Percentiles rank a stretch among this genome's conserved stretches.
Conservation (phyloP, 2,113 vertebrate species). For the Myotis lucifugus region DNA sequence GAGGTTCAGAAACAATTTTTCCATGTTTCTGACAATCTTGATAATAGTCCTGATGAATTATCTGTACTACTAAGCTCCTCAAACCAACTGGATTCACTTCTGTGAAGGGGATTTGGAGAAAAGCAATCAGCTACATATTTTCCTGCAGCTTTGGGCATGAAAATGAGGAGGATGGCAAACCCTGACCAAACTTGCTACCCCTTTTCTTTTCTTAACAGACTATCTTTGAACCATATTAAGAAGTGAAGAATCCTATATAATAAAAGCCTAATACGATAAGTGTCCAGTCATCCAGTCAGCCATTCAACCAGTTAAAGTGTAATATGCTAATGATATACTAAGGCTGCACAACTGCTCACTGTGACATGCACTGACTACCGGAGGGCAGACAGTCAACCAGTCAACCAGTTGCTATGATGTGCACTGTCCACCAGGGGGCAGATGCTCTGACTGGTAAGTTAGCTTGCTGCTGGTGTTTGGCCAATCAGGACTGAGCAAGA, state of each 20-base stretch:
- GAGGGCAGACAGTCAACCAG: too few species aligned
- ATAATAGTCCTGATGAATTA: constrained; percentile 36
- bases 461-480: too few species aligned
- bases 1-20: constrained; percentile 57
- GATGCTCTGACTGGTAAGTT: too few species aligned
- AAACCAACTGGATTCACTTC: not conserved
- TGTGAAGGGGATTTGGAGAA: not conserved
- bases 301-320: too few species aligned
- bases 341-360: too few species aligned
- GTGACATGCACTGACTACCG: too few species aligned
- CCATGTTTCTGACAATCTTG: constrained; percentile 1
- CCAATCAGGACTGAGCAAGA: too few species aligned
- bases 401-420: too few species aligned
- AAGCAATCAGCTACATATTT: not conserved
- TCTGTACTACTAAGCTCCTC: not conserved
- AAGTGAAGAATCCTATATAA: not conserved
- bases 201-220: not conserved
- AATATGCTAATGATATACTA: too few species aligned
- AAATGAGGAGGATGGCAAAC: not conserved
- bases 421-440: too few species aligned
- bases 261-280: too few species aligned
- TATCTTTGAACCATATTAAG: not conserved
- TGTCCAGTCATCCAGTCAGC: too few species aligned
- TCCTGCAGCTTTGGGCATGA: not conserved
- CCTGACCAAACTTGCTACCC: not conserved